Evolutionary conservation across 1,140 invertebrate species (phyloP), one percentile per base, ranked within the genome.

Genomic region (Drosophila melanica): DNA sequence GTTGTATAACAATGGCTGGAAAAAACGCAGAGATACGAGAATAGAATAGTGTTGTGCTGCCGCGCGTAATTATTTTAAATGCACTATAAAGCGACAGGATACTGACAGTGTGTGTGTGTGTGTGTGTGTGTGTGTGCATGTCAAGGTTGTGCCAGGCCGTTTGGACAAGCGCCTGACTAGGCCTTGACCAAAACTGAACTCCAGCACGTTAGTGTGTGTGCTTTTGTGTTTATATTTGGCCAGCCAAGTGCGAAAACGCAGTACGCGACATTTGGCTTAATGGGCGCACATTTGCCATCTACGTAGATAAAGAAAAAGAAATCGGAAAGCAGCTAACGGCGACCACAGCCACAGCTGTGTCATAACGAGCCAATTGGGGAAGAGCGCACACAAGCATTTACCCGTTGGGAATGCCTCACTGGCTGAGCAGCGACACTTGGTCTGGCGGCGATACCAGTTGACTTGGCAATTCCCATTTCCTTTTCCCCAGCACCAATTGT

Each of bases 1-100:
- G 3, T 14, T 81, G 74, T 77, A 68, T 63, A 63, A 51, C 59
- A 51, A 41, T 16, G 20, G 37, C 65, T 20, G 59, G 16, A 48
- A 57, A 66, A 71, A 44, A 74, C 50, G 64, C 44, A 60, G 10
- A 70, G 47, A 60, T 51, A 45, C 20, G 37, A 67, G 27, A 37
- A 45, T 47, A 16, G 63, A 18, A 35, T 57, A 42, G 53, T 45
- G 55, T 68, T 74, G 65, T 47, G 39, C 1, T n/a, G 57, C 33
- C 37, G 42, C 57, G 72, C 73, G 77, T 75, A 81, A 86, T 81
- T 86, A 81, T 85, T 86, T 84, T 80, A 74, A 82, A 82, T 70
- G 67, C 76, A 41, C 37, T 35, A 48, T 18, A 39, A 33, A 58
- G 39, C n/a, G 45, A 51, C 55, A 75, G 64, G 51, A 45, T 60